Percentiles rank a stretch among this genome's conserved stretches.
Evolutionary conservation across 2,797 vertebrate genomes (phyloP).

Genomic region (Acanthurus tractus): DNA sequence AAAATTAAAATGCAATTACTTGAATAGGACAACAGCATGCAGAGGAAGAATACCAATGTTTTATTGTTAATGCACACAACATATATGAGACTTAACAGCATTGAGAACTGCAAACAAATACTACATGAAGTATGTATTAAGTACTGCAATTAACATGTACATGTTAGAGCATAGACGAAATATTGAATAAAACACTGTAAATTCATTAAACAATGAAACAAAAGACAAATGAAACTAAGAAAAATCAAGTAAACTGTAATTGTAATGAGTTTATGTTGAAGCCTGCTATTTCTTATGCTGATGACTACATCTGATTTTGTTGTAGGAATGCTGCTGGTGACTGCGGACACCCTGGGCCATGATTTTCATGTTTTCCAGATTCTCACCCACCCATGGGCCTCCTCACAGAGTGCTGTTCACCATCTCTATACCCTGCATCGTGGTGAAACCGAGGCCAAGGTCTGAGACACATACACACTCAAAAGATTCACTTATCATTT

Average conservation of each 20-base stretch:
- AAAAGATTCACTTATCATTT: not conserved
- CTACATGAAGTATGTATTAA: not conserved
- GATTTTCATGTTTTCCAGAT: constrained; percentile 99
- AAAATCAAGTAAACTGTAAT: not conserved
- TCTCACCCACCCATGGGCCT: constrained; percentile 97
- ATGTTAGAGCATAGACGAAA: not conserved
- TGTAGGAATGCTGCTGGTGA: constrained; percentile 97
- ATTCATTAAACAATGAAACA: not conserved
- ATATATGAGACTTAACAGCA: not conserved
- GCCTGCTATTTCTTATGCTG: constrained; percentile 1
- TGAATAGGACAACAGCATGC: not conserved
- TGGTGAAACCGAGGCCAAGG: constrained; percentile 99
- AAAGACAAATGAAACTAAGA: not conserved
- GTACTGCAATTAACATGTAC: not conserved
- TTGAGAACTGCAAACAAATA: not conserved
- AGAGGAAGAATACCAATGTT: not conserved
- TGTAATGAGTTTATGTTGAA: not conserved
- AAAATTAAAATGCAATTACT: not conserved
- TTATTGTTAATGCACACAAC: not conserved
- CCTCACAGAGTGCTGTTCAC: constrained; percentile 97
- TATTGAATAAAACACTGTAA: not conserved
- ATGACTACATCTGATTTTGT: constrained; percentile 10
- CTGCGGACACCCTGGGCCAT: constrained; percentile 95
- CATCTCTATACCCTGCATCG: constrained; percentile 98
- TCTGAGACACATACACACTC: constrained; percentile 72